Evolutionary conservation across 2,113 vertebrate genomes (phyloP).

Genomic region (Cervus canadensis): DNA sequence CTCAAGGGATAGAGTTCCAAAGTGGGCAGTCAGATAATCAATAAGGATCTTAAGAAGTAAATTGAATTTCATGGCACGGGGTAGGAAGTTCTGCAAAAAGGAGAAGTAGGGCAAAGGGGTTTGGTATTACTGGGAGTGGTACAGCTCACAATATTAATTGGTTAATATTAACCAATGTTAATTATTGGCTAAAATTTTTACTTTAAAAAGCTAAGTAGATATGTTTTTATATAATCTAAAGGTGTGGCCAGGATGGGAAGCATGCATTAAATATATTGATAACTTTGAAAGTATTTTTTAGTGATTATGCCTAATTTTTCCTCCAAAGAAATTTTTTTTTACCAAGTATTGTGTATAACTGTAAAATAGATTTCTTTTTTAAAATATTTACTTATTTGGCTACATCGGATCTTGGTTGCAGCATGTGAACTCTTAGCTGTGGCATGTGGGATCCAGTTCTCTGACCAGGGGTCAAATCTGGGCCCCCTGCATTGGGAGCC

Average conservation of each 20-base stretch:
- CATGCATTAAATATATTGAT: background rate
- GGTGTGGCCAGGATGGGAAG: background rate
- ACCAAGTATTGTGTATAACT: background rate
- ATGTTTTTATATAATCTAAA: background rate
- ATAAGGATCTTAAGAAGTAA: background rate
- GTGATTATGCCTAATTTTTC: background rate
- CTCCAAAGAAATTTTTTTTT: background rate
- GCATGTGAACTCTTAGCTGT: background rate
- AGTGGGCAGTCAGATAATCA: background rate
- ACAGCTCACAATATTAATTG: background rate
- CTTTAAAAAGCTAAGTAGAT: background rate
- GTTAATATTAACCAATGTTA: background rate
- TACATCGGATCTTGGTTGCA: background rate
- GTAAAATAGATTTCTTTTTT: background rate
- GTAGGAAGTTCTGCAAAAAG: background rate
- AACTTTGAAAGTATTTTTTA: background rate
- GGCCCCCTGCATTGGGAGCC: background rate
- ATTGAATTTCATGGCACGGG: background rate
- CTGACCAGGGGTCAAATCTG: background rate
- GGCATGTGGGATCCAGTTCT: background rate
- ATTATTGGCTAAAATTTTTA: background rate
- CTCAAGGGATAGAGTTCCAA: background rate
- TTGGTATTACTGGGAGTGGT: background rate
- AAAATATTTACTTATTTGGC: background rate
- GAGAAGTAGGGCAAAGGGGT: background rate